These are phyloP conservation scores for Helostoma temminkii DNA, from an alignment of 2,797 vertebrate species.

Conservation along the genomic window DNA sequence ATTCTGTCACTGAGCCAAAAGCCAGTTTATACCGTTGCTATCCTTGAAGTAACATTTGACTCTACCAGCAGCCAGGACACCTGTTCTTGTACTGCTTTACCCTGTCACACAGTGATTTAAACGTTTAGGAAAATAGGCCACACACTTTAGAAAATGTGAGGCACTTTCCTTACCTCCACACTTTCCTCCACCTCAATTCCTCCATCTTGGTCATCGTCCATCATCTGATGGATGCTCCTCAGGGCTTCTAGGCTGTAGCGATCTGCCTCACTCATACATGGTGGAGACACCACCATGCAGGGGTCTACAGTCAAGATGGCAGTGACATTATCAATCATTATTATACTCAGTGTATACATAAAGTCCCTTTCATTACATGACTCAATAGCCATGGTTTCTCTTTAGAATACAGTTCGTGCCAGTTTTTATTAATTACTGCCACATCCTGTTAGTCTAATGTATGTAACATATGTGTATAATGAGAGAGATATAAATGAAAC, in stretches of 20 bases:
- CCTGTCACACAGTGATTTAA: slow-evolving; percentile 3
- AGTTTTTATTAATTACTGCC: not conserved
- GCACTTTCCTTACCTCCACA: slow-evolving; percentile 81
- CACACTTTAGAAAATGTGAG: slow-evolving; percentile 1
- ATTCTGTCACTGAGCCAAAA: slow-evolving; percentile 71
- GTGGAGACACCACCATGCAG: slow-evolving; percentile 89
- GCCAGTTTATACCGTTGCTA: slow-evolving; percentile 72
- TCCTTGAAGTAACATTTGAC: slow-evolving; percentile 71
- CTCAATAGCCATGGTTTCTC: not conserved
- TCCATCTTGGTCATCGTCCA: slow-evolving; percentile 87
- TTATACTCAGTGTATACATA: not conserved
- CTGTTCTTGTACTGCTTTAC: slow-evolving; percentile 64
- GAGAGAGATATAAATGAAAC: not conserved
- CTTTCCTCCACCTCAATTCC: slow-evolving; percentile 88
- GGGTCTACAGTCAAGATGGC: slow-evolving; percentile 82
- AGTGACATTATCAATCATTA: slow-evolving; percentile 6
- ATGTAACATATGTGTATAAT: not conserved
- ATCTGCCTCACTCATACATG: slow-evolving; percentile 93
- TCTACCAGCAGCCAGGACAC: slow-evolving; percentile 55
- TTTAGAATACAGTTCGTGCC: not conserved
- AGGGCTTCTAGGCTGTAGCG: slow-evolving; percentile 94
- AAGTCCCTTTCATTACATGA: not conserved
- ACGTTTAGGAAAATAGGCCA: not conserved
- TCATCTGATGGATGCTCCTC: slow-evolving; percentile 91
- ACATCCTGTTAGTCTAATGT: not conserved